Evolutionary conservation across 2,797 vertebrate genomes (phyloP).

Genomic region (Threskiornis aethiopicus): DNA sequence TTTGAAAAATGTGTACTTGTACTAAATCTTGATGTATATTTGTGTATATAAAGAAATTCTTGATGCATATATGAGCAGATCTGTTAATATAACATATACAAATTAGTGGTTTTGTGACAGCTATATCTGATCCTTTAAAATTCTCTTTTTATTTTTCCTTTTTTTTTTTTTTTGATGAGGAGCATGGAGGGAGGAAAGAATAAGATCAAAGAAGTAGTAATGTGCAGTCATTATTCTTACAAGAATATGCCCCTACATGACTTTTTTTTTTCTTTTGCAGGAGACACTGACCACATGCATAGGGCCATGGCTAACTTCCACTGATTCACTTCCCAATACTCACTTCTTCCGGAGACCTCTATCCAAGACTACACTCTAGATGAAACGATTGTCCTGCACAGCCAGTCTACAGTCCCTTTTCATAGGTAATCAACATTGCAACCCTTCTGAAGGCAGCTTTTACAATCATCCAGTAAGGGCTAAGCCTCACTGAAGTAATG

Average conservation of each 20-base stretch:
- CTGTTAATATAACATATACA: background rate
- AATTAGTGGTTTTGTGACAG: background rate
- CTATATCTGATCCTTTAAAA: background rate
- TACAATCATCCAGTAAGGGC: background rate
- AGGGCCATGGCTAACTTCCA: background rate
- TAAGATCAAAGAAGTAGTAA: background rate
- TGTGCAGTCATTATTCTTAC: background rate
- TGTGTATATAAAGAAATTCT: background rate
- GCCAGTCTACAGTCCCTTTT: background rate
- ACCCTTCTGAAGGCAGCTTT: background rate
- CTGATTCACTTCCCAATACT: background rate
- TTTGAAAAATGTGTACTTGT: background rate
- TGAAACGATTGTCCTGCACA: accelerated
- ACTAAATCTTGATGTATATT: background rate
- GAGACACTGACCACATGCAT: background rate
- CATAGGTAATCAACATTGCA: background rate
- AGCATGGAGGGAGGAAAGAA: accelerated
- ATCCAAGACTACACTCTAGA: background rate
- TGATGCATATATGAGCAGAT: background rate
- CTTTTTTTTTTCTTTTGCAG: background rate
- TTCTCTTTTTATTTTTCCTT: accelerated
- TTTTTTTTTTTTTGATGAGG: no score
- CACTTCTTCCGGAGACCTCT: background rate
- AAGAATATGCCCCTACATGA: background rate
- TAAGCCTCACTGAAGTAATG: background rate